These are phyloP conservation scores for Melanostigma gelatinosum DNA, from an alignment of 2,113 vertebrate genomes.

Conservation along the genomic window DNA sequence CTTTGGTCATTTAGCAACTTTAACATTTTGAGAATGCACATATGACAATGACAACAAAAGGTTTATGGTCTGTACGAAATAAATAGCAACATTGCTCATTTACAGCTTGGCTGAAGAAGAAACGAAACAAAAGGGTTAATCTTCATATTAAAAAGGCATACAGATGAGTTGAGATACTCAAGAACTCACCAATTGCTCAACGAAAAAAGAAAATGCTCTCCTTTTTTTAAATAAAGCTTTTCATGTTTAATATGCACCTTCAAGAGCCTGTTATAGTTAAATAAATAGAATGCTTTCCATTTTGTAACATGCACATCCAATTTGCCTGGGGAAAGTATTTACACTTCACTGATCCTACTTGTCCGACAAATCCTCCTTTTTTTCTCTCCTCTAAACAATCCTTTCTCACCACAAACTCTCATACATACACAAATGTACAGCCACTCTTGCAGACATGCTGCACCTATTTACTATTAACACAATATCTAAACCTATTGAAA, in stretches of 20 bases:
- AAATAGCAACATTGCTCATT: slow-evolving; percentile 86
- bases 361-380: slow-evolving; percentile 57
- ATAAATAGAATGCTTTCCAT: slow-evolving; percentile 90
- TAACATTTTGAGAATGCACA: slow-evolving; percentile 84
- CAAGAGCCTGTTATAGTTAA: slow-evolving; percentile 88
- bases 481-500: slow-evolving; percentile 86
- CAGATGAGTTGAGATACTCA: slow-evolving; percentile 77
- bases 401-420: slow-evolving; percentile 74
- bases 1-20: slow-evolving; percentile 88
- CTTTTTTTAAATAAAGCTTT: slow-evolving; percentile 89
- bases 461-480: slow-evolving; percentile 82
- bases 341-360: slow-evolving; percentile 80
- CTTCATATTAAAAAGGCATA: slow-evolving; percentile 85
- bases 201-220: slow-evolving; percentile 79
- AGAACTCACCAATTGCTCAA: slow-evolving; percentile 79
- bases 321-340: slow-evolving; percentile 85
- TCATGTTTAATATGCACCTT: slow-evolving; percentile 86
- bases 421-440: slow-evolving; percentile 78
- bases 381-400: slow-evolving; percentile 62
- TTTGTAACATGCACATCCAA: slow-evolving; percentile 88
- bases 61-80: slow-evolving; percentile 83
- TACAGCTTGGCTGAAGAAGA: slow-evolving; percentile 81
- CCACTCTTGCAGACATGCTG: slow-evolving; percentile 81
- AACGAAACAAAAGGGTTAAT: slow-evolving; percentile 73
- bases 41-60: slow-evolving; percentile 80